Base-by-base conservation (phyloP, 92 coral and sea anemone genomes). In the Siderastrea siderea region DNA sequence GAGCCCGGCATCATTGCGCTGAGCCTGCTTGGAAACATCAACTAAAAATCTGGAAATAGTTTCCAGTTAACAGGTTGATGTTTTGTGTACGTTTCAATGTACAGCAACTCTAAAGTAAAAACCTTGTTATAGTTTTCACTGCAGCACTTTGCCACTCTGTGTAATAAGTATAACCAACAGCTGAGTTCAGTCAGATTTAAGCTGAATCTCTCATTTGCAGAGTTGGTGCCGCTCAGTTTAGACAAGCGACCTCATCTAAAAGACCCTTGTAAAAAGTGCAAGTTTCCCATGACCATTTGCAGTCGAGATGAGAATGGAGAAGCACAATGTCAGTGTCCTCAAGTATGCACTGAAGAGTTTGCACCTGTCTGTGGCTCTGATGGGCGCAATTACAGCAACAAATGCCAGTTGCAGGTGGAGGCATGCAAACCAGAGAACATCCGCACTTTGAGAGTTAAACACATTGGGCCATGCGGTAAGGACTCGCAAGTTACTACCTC, bases 311-410 rank as follows among this genome's bases (percentile, higher is more conserved):
- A 48, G 72, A 52, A 91, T 47, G 85, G 82, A 7, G 70, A 11
- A 6, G 87, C 94, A 7, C 38, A 67, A 15, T 94, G 96, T 68
- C 91, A 74, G 47, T 94, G 96, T 54, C 94, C 90, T 0, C 61
- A 14, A 19, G 69, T 50, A 6, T 84, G 96, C 77, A 85, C 88
- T 46, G 68, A 51, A 19, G 90, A 81, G 17, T 86, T 72, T 71
- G 47, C 17, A 3, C 96, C 94, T 1, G 99, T 94, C 12, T 96
- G 99, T 72, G 99, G 90, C 71, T 87, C 99, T n/a, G 98, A 96
- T 73, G 93, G 94, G 6, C 87, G 93, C 53, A 95, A 97, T 26
- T 96, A 96, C 71, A 83, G 91, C 14, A 96, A 91, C 91, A 65
- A 78, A 57, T 96, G 99, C 72, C 68, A 48, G 66, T 87, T 96